These are phyloP conservation scores for Drosophila guanche DNA, from an alignment of 1,140 invertebrate species.

Conservation along the genomic window DNA sequence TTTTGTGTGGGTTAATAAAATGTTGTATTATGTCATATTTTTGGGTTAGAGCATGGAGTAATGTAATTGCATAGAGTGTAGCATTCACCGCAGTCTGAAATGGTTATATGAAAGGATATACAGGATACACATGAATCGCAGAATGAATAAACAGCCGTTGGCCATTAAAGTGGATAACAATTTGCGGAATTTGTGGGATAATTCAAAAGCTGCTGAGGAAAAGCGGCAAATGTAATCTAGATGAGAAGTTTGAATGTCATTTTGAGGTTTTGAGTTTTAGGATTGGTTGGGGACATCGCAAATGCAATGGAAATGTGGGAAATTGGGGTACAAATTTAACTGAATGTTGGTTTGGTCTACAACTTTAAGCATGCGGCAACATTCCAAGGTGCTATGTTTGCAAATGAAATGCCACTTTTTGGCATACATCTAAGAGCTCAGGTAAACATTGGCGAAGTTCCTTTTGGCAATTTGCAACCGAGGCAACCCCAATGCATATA, in stretches of 20 bases:
- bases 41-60: slow-evolving; percentile 34
- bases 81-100: slow-evolving; percentile 41
- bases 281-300: not conserved
- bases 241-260: slow-evolving; percentile 2
- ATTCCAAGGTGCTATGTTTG: no score
- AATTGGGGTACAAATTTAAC: no score
- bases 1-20: slow-evolving; percentile 75
- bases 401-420: no score
- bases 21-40: slow-evolving; percentile 81
- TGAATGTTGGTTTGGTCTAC: no score
- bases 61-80: slow-evolving; percentile 54
- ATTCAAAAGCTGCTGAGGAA: not conserved
- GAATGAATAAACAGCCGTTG: slow-evolving; percentile 20
- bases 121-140: not conserved
- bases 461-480: no score
- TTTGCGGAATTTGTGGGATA: slow-evolving; percentile 33
- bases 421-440: no score
- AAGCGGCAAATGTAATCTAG: not conserved
- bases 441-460: no score
- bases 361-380: no score
- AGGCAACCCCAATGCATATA: not conserved
- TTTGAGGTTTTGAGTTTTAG: not conserved
- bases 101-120: slow-evolving; percentile 36
- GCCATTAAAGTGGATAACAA: slow-evolving; percentile 28
- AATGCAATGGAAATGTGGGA: no score